Percentiles rank a stretch among this genome's conserved stretches.
These are phyloP conservation scores for Agriopis leucophaearia DNA, from an alignment of 2,888 invertebrate species.

Conservation along the genomic window DNA sequence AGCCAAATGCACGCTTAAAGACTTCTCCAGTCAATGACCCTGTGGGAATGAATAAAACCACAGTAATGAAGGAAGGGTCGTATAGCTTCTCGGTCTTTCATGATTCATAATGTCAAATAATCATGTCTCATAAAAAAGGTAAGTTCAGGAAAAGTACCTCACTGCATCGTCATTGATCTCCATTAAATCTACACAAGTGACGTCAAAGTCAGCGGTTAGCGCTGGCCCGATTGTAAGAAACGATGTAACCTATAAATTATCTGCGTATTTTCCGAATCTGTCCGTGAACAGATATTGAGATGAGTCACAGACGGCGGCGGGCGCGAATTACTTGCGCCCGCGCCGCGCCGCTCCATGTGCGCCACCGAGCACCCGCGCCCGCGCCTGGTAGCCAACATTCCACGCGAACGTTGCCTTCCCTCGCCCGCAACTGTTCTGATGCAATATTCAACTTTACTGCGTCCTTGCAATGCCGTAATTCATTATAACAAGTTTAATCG, in stretches of 20 bases:
- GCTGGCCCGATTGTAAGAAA: slow-evolving; percentile 58
- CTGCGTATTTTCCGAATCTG: slow-evolving; percentile 75
- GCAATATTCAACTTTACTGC: slow-evolving; percentile 86
- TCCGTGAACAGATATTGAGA: slow-evolving; percentile 60
- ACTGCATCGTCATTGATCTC: slow-evolving; percentile 44
- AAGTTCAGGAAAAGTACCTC: slow-evolving; percentile 46
- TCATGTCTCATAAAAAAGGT: slow-evolving; percentile 50
- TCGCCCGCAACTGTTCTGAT: slow-evolving; percentile 78
- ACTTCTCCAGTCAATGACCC: slow-evolving; percentile 30
- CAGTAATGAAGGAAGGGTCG: slow-evolving; percentile 9
- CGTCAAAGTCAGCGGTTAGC: slow-evolving; percentile 63
- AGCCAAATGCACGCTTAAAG: neutral
- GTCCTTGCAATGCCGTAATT: slow-evolving; percentile 87
- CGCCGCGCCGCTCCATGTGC: slow-evolving; percentile 38
- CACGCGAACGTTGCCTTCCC: slow-evolving; percentile 82
- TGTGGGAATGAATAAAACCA: slow-evolving; percentile 7
- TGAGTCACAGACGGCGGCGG: slow-evolving; percentile 67
- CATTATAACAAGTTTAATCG: slow-evolving; percentile 83
- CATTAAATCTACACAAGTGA: slow-evolving; percentile 54
- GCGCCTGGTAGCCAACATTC: slow-evolving; percentile 71
- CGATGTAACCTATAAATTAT: slow-evolving; percentile 59
- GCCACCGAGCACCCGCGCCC: slow-evolving; percentile 11
- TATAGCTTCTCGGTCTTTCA: slow-evolving; percentile 26
- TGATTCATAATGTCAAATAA: slow-evolving; percentile 13
- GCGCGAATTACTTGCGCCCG: slow-evolving; percentile 46